Evolutionary conservation across 2,113 vertebrate species (phyloP).

Genomic region (Nesogale talazaci): DNA sequence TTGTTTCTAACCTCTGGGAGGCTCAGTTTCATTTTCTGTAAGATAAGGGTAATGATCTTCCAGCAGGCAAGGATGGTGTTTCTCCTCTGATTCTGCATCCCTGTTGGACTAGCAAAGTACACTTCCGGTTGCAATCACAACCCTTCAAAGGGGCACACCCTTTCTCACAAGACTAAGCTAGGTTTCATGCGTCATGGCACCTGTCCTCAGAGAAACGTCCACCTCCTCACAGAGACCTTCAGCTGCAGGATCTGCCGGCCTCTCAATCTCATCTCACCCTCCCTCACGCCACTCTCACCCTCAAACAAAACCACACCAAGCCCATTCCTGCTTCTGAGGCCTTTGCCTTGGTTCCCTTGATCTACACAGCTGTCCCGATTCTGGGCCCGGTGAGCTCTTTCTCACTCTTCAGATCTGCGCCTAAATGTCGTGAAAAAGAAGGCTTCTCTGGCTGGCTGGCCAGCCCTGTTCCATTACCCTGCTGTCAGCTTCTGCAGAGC

Average conservation of each 20-base stretch:
- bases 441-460: neutral
- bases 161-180: conserved; percentile 54
- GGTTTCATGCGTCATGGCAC: neutral
- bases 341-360: conserved; percentile 1
- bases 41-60: neutral
- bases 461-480: neutral
- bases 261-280: conserved; percentile 46
- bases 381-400: conserved; percentile 6
- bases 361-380: conserved; percentile 51
- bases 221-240: neutral
- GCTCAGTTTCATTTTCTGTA: neutral
- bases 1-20: conserved; percentile 29
- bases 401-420: conserved; percentile 52
- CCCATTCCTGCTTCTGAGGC: conserved; percentile 16
- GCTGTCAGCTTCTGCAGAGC: neutral
- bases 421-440: conserved; percentile 48
- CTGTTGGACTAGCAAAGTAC: conserved; percentile 37
- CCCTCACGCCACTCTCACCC: conserved; percentile 50
- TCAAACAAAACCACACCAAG: conserved; percentile 36
- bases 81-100: conserved; percentile 21
- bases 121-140: conserved; percentile 37
- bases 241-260: neutral
- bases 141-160: neutral
- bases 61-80: neutral
- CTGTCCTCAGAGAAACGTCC: conserved; percentile 8